A percentile compares a stretch with the other conserved stretches of the same genome.
These are phyloP conservation scores for Gymnorhina tibicen DNA, from an alignment of 2,113 vertebrate species.

Conservation along the genomic window DNA sequence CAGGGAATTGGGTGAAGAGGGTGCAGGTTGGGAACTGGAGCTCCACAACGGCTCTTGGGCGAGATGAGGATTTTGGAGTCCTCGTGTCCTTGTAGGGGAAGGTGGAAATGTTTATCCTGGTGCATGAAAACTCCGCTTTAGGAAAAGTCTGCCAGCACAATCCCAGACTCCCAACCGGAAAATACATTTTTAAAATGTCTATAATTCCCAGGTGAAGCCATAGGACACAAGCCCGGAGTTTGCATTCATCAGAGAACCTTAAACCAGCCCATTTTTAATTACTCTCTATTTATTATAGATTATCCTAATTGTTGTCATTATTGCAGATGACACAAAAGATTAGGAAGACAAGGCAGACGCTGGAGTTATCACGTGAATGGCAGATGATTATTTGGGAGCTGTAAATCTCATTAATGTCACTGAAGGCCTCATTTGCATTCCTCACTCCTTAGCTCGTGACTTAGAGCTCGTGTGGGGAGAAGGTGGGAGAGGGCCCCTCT, in stretches of 20 bases:
- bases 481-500: neutral
- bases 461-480: neutral
- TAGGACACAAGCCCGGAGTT: neutral
- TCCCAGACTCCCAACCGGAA: neutral
- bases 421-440: neutral
- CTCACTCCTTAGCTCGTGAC: neutral
- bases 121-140: neutral
- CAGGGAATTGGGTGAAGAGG: neutral
- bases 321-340: neutral
- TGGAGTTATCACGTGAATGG: neutral
- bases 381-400: neutral
- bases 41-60: accelerated
- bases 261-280: neutral
- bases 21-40: neutral
- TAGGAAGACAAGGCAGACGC: neutral
- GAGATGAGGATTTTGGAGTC: neutral
- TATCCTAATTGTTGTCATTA: neutral
- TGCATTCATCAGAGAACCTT: neutral
- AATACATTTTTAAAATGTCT: neutral
- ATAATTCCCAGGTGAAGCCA: neutral
- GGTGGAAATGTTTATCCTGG: neutral
- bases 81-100: neutral
- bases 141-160: neutral
- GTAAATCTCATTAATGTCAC: neutral
- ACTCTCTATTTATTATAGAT: neutral